Evolutionary conservation across 2,797 vertebrate genomes (phyloP).

Genomic region (Otolemur crassicaudatus): DNA sequence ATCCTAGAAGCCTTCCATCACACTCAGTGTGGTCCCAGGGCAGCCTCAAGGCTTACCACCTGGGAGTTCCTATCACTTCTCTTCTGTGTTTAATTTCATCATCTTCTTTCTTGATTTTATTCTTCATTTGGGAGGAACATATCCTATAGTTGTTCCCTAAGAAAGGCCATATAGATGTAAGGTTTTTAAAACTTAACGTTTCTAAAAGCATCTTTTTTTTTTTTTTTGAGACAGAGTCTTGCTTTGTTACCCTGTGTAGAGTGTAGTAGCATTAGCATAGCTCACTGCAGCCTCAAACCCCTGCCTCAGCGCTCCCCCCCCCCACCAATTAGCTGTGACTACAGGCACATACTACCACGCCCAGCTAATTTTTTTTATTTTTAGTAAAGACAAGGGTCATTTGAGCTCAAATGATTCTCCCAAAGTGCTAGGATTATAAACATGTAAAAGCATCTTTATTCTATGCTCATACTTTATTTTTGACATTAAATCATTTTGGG

Average conservation of each 20-base stretch:
- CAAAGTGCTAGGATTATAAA: too few species aligned
- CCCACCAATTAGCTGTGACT: too few species aligned
- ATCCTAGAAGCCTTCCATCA: neutral
- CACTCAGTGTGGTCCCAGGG: neutral
- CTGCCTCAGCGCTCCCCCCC: too few species aligned
- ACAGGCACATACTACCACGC: too few species aligned
- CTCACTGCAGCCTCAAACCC: too few species aligned
- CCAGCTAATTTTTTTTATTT: too few species aligned
- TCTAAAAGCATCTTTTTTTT: neutral
- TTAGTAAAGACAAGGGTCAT: too few species aligned
- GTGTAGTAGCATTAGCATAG: too few species aligned
- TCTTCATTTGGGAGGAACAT: conserved; percentile 5
- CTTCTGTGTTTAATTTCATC: neutral
- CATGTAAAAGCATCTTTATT: conserved; percentile 12
- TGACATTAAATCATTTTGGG: neutral
- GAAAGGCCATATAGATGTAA: neutral
- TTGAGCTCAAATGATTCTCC: too few species aligned
- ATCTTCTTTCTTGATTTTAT: conserved; percentile 15
- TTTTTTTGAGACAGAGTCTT: too few species aligned
- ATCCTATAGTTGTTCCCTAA: neutral
- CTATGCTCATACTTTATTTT: neutral
- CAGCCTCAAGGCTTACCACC: neutral
- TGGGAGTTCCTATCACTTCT: neutral
- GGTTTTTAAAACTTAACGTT: neutral
- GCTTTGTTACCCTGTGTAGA: too few species aligned